phyloP scores from a whole-genome alignment of 2,797 vertebrate genomes.

The Ceryle rudis region DNA sequence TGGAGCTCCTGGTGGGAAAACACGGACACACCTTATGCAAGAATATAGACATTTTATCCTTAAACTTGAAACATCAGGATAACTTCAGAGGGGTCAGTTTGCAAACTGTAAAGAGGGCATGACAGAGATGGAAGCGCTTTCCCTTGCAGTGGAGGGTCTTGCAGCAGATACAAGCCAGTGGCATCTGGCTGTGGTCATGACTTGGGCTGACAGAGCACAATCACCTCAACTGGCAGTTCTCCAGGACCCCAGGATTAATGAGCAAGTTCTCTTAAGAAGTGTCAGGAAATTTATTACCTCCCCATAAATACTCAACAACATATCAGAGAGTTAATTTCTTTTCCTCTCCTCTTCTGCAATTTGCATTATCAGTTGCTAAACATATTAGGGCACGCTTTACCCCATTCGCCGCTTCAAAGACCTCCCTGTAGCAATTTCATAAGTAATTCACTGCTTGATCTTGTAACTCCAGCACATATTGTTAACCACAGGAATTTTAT shows the following conservation, averaged over 20 bases:
- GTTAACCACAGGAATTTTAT: conserved; percentile 25
- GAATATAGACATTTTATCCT: neutral
- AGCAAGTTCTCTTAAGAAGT: neutral
- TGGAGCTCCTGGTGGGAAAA: accelerated
- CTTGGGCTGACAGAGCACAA: neutral
- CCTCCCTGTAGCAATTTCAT: neutral
- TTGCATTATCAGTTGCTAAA: conserved; percentile 20
- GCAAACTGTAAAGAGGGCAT: neutral
- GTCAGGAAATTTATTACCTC: neutral
- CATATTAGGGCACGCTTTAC: neutral
- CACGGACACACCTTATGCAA: accelerated
- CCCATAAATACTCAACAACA: neutral
- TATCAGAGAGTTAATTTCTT: conserved; percentile 38
- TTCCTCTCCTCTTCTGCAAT: neutral
- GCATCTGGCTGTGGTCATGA: accelerated
- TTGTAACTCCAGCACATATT: neutral
- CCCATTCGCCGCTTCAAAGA: neutral
- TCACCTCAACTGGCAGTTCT: neutral
- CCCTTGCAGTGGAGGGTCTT: accelerated
- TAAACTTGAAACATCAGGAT: neutral
- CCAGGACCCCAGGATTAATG: neutral
- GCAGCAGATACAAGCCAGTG: neutral
- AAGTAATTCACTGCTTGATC: conserved; percentile 4
- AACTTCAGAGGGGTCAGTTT: neutral
- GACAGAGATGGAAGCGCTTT: neutral